Evolutionary conservation across 1,140 invertebrate species (phyloP).

Genomic region (Acromyrmex charruanus): DNA sequence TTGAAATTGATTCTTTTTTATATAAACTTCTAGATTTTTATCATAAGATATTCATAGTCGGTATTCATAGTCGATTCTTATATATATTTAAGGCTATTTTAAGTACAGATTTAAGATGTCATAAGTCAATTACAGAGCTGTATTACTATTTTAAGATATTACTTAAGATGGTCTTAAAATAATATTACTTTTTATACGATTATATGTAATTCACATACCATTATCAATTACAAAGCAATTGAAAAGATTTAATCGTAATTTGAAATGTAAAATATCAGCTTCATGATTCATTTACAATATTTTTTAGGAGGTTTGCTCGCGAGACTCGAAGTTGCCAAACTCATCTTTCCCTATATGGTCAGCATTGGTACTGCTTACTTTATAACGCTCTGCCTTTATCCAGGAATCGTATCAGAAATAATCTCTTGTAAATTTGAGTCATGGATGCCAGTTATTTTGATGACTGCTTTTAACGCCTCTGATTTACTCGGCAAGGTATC

Average conservation of each 20-base stretch:
- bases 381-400: conserved; percentile 95
- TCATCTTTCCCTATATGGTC: conserved; percentile 96
- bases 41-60: too few relatives aligned
- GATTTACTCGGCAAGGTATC: conserved; percentile 94
- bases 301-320: conserved; percentile 89
- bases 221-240: not conserved
- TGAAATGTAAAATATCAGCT: not conserved
- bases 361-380: conserved; percentile 95
- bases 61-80: not conserved
- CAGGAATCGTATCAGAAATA: conserved; percentile 95
- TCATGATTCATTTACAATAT: conserved; percentile 19
- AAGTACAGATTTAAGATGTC: not conserved
- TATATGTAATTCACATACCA: too few relatives aligned
- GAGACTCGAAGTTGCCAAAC: conserved; percentile 92
- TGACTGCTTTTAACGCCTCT: conserved; percentile 95
- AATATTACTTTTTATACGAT: too few relatives aligned
- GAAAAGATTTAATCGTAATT: conserved; percentile 2
- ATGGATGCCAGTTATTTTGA: conserved; percentile 97
- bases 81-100: not conserved
- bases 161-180: too few relatives aligned
- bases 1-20: not conserved
- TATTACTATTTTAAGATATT: too few relatives aligned
- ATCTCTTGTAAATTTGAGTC: conserved; percentile 92
- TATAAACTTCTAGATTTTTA: not conserved
- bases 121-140: too few relatives aligned